These are phyloP conservation scores for Amyelois transitella DNA, from an alignment of 1,140 invertebrate species.

Conservation along the genomic window DNA sequence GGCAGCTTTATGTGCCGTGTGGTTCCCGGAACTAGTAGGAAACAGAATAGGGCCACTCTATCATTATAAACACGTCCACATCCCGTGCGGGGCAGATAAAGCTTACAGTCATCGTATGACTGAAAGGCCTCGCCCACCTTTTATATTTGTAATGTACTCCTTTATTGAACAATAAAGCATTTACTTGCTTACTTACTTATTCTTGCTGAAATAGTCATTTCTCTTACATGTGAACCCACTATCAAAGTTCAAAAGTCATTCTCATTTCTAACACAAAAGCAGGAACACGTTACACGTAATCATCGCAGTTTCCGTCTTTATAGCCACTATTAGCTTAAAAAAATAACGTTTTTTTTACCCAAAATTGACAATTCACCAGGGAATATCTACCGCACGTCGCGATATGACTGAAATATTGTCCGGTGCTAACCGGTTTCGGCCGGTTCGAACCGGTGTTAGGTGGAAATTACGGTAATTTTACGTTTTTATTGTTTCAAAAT, in stretches of 20 bases:
- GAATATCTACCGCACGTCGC: constrained; percentile 4
- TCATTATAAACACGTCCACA: too few relatives aligned
- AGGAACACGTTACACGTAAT: constrained; percentile 18
- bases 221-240: constrained; percentile 16
- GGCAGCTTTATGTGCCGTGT: too few relatives aligned
- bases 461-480: constrained; percentile 3
- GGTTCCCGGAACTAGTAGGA: too few relatives aligned
- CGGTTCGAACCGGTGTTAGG: background rate
- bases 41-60: too few relatives aligned
- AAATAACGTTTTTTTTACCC: constrained; percentile 14
- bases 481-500: background rate
- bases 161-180: too few relatives aligned
- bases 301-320: constrained; percentile 4
- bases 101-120: too few relatives aligned
- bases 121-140: too few relatives aligned
- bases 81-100: too few relatives aligned
- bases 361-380: constrained; percentile 17
- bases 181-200: too few relatives aligned
- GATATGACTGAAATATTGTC: background rate
- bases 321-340: constrained; percentile 14
- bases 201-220: too few relatives aligned
- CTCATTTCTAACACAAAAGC: constrained; percentile 20
- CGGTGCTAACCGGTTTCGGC: background rate
- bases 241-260: constrained; percentile 16
- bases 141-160: too few relatives aligned